phyloP scores from a whole-genome alignment of 1,140 invertebrate species.

The Sarcophaga peregrina region DNA sequence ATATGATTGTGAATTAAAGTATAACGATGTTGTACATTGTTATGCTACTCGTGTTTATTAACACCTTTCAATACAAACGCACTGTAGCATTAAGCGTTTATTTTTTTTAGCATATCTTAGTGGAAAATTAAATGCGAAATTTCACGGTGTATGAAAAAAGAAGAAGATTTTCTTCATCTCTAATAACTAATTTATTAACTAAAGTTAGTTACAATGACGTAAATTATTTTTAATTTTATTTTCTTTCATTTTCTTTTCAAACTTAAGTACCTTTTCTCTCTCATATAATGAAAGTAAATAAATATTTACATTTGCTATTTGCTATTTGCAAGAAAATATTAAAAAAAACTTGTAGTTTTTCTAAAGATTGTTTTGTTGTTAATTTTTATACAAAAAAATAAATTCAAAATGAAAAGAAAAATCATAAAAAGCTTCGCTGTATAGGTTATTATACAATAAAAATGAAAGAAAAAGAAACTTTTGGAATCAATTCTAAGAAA shows the following conservation, averaged over 20 bases:
- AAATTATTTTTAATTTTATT: not conserved
- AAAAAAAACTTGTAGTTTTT: no score
- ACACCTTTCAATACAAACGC: conserved; percentile 18
- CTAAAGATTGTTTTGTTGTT: no score
- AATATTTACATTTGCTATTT: conserved; percentile 20
- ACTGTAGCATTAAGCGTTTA: not conserved
- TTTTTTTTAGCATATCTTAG: not conserved
- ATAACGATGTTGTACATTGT: no score
- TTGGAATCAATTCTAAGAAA: not conserved
- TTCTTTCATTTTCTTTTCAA: not conserved
- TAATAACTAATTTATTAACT: conserved; percentile 40
- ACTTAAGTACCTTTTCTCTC: not conserved
- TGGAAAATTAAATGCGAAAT: conserved; percentile 15
- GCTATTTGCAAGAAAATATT: no score
- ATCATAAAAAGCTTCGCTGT: not conserved
- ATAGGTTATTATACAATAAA: not conserved
- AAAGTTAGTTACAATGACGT: conserved; percentile 23
- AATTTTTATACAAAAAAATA: not conserved
- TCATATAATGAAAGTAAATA: conserved; percentile 17
- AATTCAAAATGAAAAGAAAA: not conserved
- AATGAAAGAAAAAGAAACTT: not conserved
- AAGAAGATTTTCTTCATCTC: not conserved
- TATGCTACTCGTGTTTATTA: not conserved
- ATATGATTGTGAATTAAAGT: no score
- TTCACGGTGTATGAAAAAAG: conserved; percentile 19